phyloP scores from a whole-genome alignment of 2,113 vertebrate genomes.

The Neofelis nebulosa region DNA sequence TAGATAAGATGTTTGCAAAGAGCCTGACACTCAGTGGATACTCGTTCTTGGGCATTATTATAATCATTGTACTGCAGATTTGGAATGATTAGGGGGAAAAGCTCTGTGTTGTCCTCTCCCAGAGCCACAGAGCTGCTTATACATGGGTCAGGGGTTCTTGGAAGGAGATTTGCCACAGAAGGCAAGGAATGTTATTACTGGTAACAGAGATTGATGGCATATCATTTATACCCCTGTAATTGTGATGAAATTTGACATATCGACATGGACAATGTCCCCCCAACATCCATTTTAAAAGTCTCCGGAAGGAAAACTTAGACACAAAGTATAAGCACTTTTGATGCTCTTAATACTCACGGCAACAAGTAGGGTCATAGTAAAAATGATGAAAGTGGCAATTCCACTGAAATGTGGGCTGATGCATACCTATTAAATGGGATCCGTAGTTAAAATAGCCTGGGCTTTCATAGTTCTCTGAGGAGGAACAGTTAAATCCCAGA shows the following conservation, averaged over 20 bases:
- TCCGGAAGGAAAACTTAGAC: constrained; percentile 12
- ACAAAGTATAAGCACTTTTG: not conserved
- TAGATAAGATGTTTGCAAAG: not conserved
- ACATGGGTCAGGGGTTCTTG: not conserved
- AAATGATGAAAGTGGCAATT: constrained; percentile 30
- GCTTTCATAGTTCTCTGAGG: constrained; percentile 41
- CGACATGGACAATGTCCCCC: not conserved
- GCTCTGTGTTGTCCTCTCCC: not conserved
- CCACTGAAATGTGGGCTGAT: not conserved
- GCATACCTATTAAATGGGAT: not conserved
- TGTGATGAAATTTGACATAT: constrained; percentile 46
- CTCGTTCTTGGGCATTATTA: not conserved
- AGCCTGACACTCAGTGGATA: not conserved
- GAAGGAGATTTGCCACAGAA: constrained; percentile 18
- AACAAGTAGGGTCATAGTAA: not conserved
- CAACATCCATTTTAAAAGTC: constrained; percentile 21
- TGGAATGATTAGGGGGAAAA: not conserved
- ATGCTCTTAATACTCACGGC: not conserved
- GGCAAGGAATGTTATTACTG: not conserved
- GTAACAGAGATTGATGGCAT: not conserved
- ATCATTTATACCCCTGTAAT: not conserved
- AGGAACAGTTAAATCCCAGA: not conserved
- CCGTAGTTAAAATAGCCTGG: not conserved
- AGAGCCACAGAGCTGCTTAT: not conserved
- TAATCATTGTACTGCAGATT: not conserved